Percentiles rank a stretch among this genome's conserved stretches.
Evolutionary conservation across 2,113 vertebrate genomes (phyloP).

Genomic region (Petrocephalus microphthalmus): DNA sequence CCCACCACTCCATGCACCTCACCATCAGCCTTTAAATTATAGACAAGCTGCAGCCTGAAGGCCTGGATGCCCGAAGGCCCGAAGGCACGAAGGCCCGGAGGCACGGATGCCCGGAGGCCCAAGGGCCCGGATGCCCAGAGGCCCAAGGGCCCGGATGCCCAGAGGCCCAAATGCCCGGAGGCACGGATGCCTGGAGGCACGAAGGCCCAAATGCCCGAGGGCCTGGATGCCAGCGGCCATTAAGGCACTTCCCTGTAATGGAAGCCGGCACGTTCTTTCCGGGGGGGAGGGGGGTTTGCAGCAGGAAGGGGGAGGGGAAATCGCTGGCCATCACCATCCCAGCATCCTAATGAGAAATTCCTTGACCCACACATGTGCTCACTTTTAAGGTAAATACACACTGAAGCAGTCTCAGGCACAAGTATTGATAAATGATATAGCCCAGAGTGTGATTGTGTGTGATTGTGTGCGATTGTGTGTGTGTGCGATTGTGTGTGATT

Average conservation of each 20-base stretch:
- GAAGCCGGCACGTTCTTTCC: background rate
- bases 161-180: too few relatives aligned
- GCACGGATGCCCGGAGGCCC: too few relatives aligned
- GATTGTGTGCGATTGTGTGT: background rate
- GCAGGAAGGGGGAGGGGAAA: background rate
- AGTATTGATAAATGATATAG: background rate
- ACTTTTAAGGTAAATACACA: background rate
- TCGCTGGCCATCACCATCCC: background rate
- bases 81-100: too few relatives aligned
- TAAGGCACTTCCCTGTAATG: conserved; percentile 1
- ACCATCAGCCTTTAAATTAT: background rate
- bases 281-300: background rate
- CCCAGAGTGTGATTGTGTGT: background rate
- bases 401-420: background rate
- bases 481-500: too few relatives aligned
- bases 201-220: too few relatives aligned
- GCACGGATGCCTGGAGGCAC: too few relatives aligned
- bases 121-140: background rate
- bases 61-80: background rate
- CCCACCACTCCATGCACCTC: background rate
- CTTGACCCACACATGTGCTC: background rate
- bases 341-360: background rate
- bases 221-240: background rate
- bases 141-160: background rate
- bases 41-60: background rate